A percentile compares a stretch with the other conserved stretches of the same genome.
phyloP scores from a whole-genome alignment of 2,797 vertebrate genomes.

The Phyllotis vaccarum region DNA sequence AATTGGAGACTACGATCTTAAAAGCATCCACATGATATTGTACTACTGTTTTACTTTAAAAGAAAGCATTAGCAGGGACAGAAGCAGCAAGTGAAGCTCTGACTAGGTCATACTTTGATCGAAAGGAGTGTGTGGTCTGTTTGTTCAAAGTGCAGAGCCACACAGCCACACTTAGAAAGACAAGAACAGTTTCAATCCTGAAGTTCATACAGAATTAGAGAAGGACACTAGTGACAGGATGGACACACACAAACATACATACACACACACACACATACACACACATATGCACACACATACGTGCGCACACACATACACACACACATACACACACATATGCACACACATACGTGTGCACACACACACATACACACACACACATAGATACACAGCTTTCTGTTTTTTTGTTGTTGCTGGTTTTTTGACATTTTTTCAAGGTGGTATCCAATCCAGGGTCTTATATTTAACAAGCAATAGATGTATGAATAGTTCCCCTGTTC shows the following conservation, averaged over 20 bases:
- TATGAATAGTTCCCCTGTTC: background rate
- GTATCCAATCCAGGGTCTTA: background rate
- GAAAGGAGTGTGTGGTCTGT: background rate
- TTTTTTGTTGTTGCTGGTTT: too few species aligned
- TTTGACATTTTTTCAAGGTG: background rate
- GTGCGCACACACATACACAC: too few species aligned
- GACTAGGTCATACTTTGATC: background rate
- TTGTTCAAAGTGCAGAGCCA: background rate
- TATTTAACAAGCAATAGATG: background rate
- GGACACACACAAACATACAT: background rate
- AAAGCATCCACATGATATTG: background rate
- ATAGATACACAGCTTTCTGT: too few species aligned
- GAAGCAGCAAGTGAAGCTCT: background rate
- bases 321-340: too few species aligned
- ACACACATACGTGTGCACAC: too few species aligned
- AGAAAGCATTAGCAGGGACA: background rate
- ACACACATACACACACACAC: too few species aligned
- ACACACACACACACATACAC: too few species aligned
- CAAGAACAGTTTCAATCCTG: background rate
- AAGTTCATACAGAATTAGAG: rapidly evolving
- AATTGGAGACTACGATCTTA: background rate
- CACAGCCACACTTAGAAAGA: background rate
- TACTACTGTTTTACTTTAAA: background rate
- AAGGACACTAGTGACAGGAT: background rate
- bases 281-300: too few species aligned